Evolutionary conservation across 1,140 invertebrate genomes (phyloP).

Genomic region (Coptotermes formosanus): DNA sequence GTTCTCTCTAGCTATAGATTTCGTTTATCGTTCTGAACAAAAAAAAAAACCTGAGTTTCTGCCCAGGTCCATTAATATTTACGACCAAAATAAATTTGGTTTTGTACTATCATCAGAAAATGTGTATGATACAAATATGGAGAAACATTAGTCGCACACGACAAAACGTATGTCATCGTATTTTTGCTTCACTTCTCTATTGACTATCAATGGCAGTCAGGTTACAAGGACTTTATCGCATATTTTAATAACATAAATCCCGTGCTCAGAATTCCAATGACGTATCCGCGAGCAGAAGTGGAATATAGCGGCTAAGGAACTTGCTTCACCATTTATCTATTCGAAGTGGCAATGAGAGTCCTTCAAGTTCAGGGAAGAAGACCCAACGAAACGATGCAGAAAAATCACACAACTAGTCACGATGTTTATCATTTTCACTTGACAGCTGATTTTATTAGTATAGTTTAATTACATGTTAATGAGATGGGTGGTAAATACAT

Average conservation of each 20-base stretch:
- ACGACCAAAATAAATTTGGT: constrained; percentile 19
- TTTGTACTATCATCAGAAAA: constrained; percentile 7
- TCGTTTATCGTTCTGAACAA: constrained; percentile 12
- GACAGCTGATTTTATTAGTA: no score
- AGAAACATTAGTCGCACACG: neutral
- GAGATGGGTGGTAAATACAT: no score
- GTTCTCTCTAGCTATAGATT: neutral
- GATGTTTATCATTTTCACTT: no score
- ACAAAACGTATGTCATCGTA: constrained; percentile 16
- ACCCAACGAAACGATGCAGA: no score
- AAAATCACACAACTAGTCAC: no score
- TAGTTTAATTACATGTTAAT: no score
- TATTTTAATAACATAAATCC: constrained; percentile 16
- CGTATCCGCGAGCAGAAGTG: neutral
- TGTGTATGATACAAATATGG: neutral
- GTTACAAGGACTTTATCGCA: neutral
- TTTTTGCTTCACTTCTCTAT: constrained; percentile 4
- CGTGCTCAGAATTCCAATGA: neutral
- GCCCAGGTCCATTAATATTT: constrained; percentile 3
- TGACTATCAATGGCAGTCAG: constrained; percentile 11
- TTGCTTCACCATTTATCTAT: neutral
- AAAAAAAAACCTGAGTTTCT: neutral
- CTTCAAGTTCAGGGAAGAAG: no score
- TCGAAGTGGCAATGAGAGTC: no score
- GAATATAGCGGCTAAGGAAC: neutral